Conservation (phyloP, 2,113 vertebrate species). For the Papio anubis region DNA sequence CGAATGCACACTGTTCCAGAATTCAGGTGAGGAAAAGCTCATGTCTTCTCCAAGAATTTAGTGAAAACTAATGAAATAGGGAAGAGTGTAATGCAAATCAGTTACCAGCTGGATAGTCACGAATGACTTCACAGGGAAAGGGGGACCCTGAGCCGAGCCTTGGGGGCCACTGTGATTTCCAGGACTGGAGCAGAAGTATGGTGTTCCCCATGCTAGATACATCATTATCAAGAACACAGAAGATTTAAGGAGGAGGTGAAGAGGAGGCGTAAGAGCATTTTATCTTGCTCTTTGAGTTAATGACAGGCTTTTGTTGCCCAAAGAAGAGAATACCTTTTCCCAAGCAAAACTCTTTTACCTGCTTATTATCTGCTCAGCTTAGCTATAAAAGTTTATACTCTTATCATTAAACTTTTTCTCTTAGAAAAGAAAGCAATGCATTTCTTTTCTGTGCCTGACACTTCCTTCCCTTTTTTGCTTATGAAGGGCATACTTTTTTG, state of each 20-base stretch:
- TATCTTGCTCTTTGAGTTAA: background rate
- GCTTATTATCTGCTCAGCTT: conserved; percentile 9
- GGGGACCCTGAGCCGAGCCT: background rate
- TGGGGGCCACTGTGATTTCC: rapidly evolving
- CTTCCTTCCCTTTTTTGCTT: background rate
- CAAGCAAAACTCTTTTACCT: background rate
- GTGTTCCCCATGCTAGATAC: rapidly evolving
- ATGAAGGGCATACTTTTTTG: background rate
- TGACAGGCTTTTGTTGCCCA: background rate
- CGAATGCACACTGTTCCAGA: background rate
- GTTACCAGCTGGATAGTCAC: background rate
- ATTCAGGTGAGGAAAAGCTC: background rate
- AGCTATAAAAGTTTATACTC: conserved; percentile 12
- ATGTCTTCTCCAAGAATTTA: background rate
- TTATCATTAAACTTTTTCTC: background rate
- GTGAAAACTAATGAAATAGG: background rate
- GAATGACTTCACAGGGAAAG: background rate
- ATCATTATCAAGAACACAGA: background rate
- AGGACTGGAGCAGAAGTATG: background rate
- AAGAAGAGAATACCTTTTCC: background rate
- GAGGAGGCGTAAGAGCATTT: rapidly evolving
- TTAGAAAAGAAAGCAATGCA: background rate
- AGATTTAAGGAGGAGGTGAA: background rate
- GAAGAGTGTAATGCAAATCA: rapidly evolving
- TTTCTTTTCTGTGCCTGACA: conserved; percentile 11